Evolutionary conservation across 2,797 vertebrate species (phyloP), one percentile per base, ranked within the genome.

Genomic region (Neosilurus mollespiculum): DNA sequence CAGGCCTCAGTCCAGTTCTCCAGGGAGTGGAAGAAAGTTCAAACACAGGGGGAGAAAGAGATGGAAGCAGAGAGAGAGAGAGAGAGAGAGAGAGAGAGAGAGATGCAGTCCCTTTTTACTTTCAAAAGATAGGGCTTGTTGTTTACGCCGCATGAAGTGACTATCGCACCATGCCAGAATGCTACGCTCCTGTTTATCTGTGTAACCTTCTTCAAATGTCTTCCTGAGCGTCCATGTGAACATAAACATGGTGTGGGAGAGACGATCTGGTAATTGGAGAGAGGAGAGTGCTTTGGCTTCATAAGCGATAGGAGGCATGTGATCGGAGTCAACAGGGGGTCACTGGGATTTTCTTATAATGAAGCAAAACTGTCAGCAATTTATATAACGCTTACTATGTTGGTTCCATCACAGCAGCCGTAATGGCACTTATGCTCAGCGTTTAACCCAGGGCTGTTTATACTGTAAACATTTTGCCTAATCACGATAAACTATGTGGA

Each of bases 161-260:
- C 88, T 86, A 85, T 88, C 81, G 34, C 73, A 11, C 83, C 67
- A 56, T 84, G 73, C 85, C 87, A 88, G 84, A 90, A 87, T 81
- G 83, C 83, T 83, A 81, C 43, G 26, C 83, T 73, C 83, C 85
- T 83, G 82, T 89, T 90, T 89, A 90, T 90, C 90, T 85, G 85
- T 9, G 69, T 30, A 78, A 87, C 83, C 88, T 89, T 89, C 81
- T 88, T 87, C 86, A 89, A 90, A 88, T 69, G 83, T 86, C 85
- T 89, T 88, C 84, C 88, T 89, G 88, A 80, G 85, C 83, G 66
- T 86, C 79, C 81, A 89, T 89, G 85, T 85, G 87, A 89, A 88
- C 76, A 83, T 89, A 90, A 89, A 90, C 89, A 89, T 85, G 83
- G 64, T 59, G 78, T 83, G 85, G 76, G 84, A 84, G 81, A 89